A percentile compares a stretch with the other conserved stretches of the same genome.
Conservation (phyloP, 1,140 invertebrate genomes). For the Monomorium pharaonis region DNA sequence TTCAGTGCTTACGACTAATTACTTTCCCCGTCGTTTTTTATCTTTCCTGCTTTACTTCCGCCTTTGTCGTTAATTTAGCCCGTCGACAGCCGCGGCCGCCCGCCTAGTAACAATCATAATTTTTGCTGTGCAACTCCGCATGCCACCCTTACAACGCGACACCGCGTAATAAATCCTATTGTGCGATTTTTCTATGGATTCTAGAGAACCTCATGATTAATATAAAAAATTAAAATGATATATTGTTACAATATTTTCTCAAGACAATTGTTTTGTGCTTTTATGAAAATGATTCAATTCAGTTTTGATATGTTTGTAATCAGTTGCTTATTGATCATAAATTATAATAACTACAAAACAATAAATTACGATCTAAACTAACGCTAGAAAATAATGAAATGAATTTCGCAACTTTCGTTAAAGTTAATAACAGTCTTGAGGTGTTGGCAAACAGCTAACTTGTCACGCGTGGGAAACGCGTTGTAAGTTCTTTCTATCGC, state of each 20-base stretch:
- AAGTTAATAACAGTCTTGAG: background rate
- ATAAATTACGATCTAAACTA: background rate
- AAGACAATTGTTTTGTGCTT: background rate
- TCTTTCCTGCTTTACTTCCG: slow-evolving; percentile 32
- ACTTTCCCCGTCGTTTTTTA: slow-evolving; percentile 54
- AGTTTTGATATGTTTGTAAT: background rate
- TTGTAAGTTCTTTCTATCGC: background rate
- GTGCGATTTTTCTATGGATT: background rate
- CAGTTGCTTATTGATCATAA: too few species aligned
- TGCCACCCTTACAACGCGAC: slow-evolving; percentile 1
- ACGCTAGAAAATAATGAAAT: background rate
- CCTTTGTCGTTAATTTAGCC: slow-evolving; percentile 52
- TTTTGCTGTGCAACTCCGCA: slow-evolving; percentile 30
- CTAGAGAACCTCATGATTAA: background rate
- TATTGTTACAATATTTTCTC: background rate
- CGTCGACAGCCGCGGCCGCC: background rate
- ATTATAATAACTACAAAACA: background rate
- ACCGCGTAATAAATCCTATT: background rate
- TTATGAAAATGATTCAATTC: background rate
- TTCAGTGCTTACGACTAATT: slow-evolving; percentile 61
- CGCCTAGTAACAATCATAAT: slow-evolving; percentile 57
- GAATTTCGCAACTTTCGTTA: background rate
- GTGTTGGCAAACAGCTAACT: background rate
- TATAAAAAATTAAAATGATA: background rate
- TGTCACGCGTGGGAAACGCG: slow-evolving; percentile 6